phyloP scores from a whole-genome alignment of 2,797 vertebrate genomes.

The Sebastes steindachneri region DNA sequence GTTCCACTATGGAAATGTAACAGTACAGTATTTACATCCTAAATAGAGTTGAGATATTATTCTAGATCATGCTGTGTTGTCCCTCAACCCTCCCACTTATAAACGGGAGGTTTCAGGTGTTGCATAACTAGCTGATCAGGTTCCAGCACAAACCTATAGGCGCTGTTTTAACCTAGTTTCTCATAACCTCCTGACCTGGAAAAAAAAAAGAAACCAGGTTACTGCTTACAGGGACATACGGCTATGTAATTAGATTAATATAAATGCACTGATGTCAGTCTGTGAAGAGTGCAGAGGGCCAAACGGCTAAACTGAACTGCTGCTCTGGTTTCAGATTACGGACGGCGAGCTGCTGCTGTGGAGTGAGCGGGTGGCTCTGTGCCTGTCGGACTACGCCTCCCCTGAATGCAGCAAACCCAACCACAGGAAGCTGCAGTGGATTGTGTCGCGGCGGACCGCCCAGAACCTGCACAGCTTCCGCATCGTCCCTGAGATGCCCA shows the following conservation, averaged over 20 bases:
- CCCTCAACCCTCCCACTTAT: background rate
- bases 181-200: background rate
- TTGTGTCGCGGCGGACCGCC: constrained; percentile 94
- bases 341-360: constrained; percentile 90
- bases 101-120: background rate
- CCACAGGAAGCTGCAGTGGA: constrained; percentile 94
- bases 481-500: constrained; percentile 92
- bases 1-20: background rate
- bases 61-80: background rate
- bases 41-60: background rate
- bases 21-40: background rate
- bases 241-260: constrained; percentile 1
- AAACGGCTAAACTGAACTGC: background rate
- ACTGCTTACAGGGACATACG: background rate
- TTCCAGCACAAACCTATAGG: constrained; percentile 5
- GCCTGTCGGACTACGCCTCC: constrained; percentile 93
- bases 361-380: constrained; percentile 91
- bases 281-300: background rate
- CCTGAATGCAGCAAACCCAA: constrained; percentile 96
- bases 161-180: background rate
- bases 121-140: constrained; percentile 1
- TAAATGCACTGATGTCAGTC: background rate
- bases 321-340: constrained; percentile 83
- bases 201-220: background rate
- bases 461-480: constrained; percentile 94